These are phyloP conservation scores for Aquatica leii DNA, from an alignment of 2,888 invertebrate species.

Conservation along the genomic window DNA sequence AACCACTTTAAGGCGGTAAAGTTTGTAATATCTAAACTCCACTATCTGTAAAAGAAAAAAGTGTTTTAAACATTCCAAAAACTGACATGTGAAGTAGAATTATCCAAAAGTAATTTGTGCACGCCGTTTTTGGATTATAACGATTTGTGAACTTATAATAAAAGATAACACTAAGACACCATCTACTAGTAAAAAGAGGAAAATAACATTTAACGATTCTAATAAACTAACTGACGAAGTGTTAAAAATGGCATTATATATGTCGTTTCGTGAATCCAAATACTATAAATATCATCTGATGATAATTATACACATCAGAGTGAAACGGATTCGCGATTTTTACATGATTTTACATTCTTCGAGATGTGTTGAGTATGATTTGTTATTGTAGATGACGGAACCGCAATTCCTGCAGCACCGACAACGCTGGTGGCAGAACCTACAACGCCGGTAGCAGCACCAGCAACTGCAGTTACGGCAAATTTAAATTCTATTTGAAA, in stretches of 20 bases:
- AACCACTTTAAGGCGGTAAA: too few relatives aligned
- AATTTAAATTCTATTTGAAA: not conserved
- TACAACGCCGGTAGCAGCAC: not conserved
- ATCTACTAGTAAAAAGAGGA: too few relatives aligned
- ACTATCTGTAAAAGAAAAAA: too few relatives aligned
- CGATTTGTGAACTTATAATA: too few relatives aligned
- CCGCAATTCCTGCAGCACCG: not conserved
- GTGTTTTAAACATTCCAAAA: too few relatives aligned
- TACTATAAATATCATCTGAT: not conserved
- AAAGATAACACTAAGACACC: too few relatives aligned
- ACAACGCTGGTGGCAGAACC: constrained; percentile 2
- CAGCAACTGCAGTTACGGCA: not conserved
- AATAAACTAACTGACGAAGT: not conserved
- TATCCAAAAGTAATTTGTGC: too few relatives aligned
- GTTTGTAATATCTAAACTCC: too few relatives aligned
- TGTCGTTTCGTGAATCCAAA: not conserved
- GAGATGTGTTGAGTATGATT: too few relatives aligned
- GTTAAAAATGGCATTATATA: not conserved
- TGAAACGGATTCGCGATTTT: not conserved
- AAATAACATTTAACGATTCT: not conserved
- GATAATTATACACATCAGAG: not conserved
- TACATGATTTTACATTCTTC: not conserved
- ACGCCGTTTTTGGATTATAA: too few relatives aligned
- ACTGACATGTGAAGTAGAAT: too few relatives aligned
- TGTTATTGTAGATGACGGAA: too few relatives aligned